Conservation (phyloP, 2,888 invertebrate species). For the Thecocarcelia acutangulata region DNA sequence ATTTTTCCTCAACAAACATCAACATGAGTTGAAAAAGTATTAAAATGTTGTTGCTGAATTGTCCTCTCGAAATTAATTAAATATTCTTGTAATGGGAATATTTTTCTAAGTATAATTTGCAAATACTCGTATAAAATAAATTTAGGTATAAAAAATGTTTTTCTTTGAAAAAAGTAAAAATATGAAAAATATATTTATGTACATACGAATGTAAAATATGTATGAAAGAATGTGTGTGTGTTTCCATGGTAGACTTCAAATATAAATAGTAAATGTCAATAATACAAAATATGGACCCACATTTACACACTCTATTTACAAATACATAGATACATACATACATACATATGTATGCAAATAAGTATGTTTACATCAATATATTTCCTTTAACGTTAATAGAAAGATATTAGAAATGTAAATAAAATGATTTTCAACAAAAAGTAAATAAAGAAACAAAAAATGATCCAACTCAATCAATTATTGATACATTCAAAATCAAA, state of each 20-base stretch:
- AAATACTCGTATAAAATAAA: no score
- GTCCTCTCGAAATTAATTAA: slow-evolving; percentile 9
- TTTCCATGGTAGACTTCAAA: neutral
- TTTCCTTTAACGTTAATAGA: slow-evolving; percentile 6
- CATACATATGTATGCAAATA: neutral
- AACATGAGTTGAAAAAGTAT: neutral
- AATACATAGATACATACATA: neutral
- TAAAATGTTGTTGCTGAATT: neutral
- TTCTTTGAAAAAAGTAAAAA: no score
- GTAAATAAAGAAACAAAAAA: neutral
- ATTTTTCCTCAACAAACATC: slow-evolving; percentile 13
- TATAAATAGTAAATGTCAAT: slow-evolving; percentile 15
- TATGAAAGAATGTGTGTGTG: neutral
- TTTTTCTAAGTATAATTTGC: neutral
- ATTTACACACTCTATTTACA: neutral
- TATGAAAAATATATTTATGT: no score
- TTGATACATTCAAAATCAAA: slow-evolving; percentile 9
- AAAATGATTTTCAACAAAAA: slow-evolving; percentile 13
- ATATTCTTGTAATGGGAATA: slow-evolving; percentile 15
- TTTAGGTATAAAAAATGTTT: no score
- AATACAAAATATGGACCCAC: slow-evolving; percentile 8
- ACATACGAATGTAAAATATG: neutral
- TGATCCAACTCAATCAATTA: slow-evolving; percentile 8
- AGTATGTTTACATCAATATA: slow-evolving; percentile 3
- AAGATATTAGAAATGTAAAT: slow-evolving; percentile 17